These are phyloP conservation scores for Euzophera pinguis DNA, from an alignment of 2,888 invertebrate species.

Conservation along the genomic window DNA sequence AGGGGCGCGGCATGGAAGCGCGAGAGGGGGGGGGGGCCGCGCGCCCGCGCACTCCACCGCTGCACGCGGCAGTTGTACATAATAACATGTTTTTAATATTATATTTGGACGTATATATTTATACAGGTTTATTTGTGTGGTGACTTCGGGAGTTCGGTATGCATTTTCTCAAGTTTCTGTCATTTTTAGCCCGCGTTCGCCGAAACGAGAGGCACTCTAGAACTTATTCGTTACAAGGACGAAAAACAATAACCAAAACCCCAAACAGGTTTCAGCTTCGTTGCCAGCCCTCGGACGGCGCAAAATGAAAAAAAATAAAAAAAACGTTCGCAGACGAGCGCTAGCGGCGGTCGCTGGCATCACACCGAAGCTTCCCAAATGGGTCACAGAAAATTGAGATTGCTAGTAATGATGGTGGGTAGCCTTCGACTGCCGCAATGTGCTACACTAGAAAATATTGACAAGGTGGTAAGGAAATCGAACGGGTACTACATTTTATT, in stretches of 20 bases:
- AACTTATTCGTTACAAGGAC: constrained; percentile 50
- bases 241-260: constrained; percentile 72
- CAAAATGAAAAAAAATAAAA: constrained; percentile 54
- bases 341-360: constrained; percentile 38
- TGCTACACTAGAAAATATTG: constrained; percentile 35
- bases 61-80: constrained; percentile 32
- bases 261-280: constrained; percentile 62
- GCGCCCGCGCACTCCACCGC: constrained; percentile 31
- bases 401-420: constrained; percentile 38
- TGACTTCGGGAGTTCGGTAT: constrained; percentile 60
- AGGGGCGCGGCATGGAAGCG: constrained; percentile 50
- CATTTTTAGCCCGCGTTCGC: constrained; percentile 54
- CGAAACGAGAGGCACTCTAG: constrained; percentile 42
- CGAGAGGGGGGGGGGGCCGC: constrained; percentile 40
- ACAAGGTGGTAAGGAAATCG: constrained; percentile 20
- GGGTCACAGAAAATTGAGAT: constrained; percentile 49
- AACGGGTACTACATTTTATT: background rate
- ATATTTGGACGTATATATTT: constrained; percentile 42
- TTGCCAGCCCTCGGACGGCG: constrained; percentile 59
- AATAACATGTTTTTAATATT: constrained; percentile 48
- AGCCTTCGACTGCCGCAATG: constrained; percentile 27
- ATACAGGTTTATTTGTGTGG: constrained; percentile 51
- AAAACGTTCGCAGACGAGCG: constrained; percentile 55
- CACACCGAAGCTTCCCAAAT: constrained; percentile 49
- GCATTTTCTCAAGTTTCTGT: constrained; percentile 48